Evolutionary conservation across 37 sponge, comb jelly and placozoan species (phyloP), one percentile per base, ranked within the genome.

Genomic region (Theonella swinhoei): DNA sequence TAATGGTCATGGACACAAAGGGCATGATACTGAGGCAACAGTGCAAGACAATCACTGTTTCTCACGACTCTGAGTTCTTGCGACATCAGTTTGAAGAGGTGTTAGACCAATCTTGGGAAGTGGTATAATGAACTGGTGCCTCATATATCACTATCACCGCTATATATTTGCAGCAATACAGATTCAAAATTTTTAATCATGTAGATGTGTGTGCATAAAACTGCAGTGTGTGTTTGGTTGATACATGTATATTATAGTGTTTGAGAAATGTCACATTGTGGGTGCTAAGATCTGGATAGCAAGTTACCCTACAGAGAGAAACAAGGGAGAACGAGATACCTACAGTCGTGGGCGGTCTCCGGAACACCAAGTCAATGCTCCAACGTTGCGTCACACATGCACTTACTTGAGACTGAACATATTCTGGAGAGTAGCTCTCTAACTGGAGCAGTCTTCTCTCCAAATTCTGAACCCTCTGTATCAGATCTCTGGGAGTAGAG

Each of bases 1-100:
- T 96, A 28, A 90, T 91, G 94, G 80, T 77, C 0, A 69, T 96
- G 29, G 88, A 87, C 54, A 60, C 34, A 2, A 75, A 83, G 1
- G 94, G 94, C 23, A 39, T 72, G 20, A 64, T 94, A 41, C 68
- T 81, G 64, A 86, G 82, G 30, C 91, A 89, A 67, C 68, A 83
- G 65, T 35, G 54, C 0, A 83, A 43, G 74, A 58, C 62, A 39
- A 42, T 89, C 32, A 20, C 67, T 28, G 84, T 83, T 0, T 76
- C 84, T 32, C 54, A 83, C 23, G 41, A 64, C 29, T 24, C 64
- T 1, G 25, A 35, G 38, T 61, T 24, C 22, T n/a, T 25, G 31
- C 36, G 26, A 0, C 9, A 36, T 19, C 43, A 43, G 8, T 64
- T 74, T 39, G 84, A 74, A 32, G 3, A n/a, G 40, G 35, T 26